These are phyloP conservation scores for Saguinus midas DNA, from an alignment of 2,113 vertebrate species.

Conservation along the genomic window DNA sequence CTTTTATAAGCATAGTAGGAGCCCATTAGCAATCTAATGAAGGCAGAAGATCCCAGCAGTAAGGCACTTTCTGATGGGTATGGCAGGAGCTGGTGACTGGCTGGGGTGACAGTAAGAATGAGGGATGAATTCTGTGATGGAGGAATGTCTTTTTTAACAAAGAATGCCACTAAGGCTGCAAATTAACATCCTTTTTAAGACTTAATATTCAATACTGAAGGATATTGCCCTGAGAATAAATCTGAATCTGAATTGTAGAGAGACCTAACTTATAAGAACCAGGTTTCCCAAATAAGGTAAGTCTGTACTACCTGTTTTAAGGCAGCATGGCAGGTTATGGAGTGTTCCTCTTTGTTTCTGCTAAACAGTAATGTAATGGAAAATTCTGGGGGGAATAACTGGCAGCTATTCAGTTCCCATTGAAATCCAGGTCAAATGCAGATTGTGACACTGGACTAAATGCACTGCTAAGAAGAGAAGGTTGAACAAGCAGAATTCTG, in stretches of 20 bases:
- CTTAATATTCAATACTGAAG: neutral
- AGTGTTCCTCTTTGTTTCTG: neutral
- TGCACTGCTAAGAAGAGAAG: neutral
- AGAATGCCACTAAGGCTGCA: neutral
- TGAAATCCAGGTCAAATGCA: conserved; percentile 58
- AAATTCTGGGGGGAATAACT: conserved; percentile 40
- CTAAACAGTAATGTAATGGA: conserved; percentile 34
- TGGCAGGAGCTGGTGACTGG: neutral
- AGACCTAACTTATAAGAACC: neutral
- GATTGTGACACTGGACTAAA: conserved; percentile 16
- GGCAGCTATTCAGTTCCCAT: conserved; percentile 2
- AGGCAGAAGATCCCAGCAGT: conserved; percentile 14
- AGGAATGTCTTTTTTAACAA: conserved; percentile 4
- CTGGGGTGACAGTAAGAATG: neutral
- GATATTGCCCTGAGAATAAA: neutral
- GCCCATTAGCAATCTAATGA: conserved; percentile 31
- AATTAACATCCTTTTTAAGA: neutral
- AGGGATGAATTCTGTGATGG: neutral
- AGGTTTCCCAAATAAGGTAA: neutral
- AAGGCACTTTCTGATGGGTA: conserved; percentile 13
- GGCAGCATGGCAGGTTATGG: neutral
- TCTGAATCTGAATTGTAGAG: neutral
- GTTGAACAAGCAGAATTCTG: neutral
- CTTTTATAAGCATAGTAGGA: conserved; percentile 10
- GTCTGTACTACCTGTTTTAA: neutral